These are phyloP conservation scores for Nineta flava DNA, from an alignment of 2,888 invertebrate species.

Conservation along the genomic window DNA sequence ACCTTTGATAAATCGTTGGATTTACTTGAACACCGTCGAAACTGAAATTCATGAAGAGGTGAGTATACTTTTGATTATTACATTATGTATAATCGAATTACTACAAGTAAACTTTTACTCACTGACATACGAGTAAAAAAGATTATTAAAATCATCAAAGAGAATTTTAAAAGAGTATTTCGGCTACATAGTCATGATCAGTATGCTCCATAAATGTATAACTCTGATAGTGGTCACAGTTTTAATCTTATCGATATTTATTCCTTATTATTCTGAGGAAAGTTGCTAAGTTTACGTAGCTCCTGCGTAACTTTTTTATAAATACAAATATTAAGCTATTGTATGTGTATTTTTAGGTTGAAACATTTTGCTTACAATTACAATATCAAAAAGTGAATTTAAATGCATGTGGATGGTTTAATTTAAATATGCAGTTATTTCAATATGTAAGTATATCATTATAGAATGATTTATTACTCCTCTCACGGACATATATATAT, in stretches of 20 bases:
- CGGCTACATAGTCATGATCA: too few species aligned
- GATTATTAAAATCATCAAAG: neutral
- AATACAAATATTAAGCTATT: too few species aligned
- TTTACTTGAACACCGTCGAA: neutral
- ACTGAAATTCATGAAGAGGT: neutral
- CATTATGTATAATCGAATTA: neutral
- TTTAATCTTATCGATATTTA: neutral
- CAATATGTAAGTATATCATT: neutral
- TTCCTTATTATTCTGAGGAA: neutral
- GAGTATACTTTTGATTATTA: neutral
- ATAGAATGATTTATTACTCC: too few species aligned
- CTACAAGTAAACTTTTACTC: neutral
- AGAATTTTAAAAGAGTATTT: too few species aligned
- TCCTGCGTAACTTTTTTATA: too few species aligned
- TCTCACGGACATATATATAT: too few species aligned
- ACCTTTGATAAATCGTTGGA: neutral
- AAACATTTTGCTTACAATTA: neutral
- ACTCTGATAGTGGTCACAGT: neutral
- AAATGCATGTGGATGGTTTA: neutral
- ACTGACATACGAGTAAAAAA: too few species aligned
- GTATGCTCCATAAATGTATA: too few species aligned
- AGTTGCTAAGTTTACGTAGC: too few species aligned
- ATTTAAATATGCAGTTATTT: neutral
- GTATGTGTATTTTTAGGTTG: neutral
- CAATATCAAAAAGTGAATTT: neutral